Evolutionary conservation across 2,888 invertebrate genomes (phyloP).

Genomic region (Eristalinus sepulchralis): DNA sequence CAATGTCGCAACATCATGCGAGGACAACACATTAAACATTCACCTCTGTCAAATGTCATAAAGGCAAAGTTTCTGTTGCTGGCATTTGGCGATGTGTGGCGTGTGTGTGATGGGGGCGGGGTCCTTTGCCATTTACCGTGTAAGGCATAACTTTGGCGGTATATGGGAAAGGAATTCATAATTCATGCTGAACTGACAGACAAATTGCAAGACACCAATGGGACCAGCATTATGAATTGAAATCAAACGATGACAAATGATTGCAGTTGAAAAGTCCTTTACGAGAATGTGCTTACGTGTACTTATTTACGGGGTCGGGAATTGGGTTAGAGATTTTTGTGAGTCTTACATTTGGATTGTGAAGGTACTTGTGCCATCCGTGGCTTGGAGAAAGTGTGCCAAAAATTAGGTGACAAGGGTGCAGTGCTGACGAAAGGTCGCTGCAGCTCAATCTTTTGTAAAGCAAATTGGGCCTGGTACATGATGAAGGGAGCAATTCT

Average conservation of each 20-base stretch:
- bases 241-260: constrained; percentile 65
- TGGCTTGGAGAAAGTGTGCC: neutral
- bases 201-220: constrained; percentile 62
- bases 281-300: neutral
- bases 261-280: neutral
- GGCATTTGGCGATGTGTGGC: neutral
- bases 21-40: constrained; percentile 53
- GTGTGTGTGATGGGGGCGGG: no score
- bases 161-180: constrained; percentile 35
- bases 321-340: no score
- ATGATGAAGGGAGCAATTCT: no score
- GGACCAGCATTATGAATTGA: constrained; percentile 59
- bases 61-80: constrained; percentile 16
- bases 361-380: neutral
- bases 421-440: no score
- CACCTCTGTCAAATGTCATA: constrained; percentile 47
- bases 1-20: constrained; percentile 50
- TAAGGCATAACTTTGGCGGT: constrained; percentile 21
- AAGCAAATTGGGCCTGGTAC: no score
- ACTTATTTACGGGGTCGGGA: no score
- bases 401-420: no score
- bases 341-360: neutral
- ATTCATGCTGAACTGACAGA: constrained; percentile 62
- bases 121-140: constrained; percentile 16
- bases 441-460: no score